Conservation (phyloP, 2,113 vertebrate species). For the Agelaius tricolor region DNA sequence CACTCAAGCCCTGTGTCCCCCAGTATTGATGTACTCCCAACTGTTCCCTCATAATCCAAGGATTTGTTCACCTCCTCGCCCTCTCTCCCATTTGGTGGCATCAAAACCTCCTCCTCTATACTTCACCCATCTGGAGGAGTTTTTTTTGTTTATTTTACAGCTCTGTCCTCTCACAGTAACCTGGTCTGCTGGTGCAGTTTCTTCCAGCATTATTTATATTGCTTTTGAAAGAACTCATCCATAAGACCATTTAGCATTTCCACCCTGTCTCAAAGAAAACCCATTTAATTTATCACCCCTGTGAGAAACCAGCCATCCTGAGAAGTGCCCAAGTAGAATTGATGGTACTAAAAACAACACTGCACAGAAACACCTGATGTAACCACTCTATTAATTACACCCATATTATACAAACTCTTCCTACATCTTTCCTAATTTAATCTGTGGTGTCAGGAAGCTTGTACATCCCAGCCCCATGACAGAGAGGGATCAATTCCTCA, state of each 20-base stretch:
- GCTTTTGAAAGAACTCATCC: background rate
- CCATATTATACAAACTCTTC: background rate
- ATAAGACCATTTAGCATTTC: background rate
- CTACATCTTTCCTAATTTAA: background rate
- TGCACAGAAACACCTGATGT: background rate
- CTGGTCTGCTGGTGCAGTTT: background rate
- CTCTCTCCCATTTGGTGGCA: background rate
- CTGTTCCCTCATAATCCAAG: background rate
- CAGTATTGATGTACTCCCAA: background rate
- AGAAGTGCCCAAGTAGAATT: background rate
- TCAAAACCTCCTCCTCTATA: background rate
- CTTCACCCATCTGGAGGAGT: background rate
- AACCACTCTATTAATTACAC: background rate
- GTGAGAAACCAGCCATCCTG: background rate
- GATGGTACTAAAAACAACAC: background rate
- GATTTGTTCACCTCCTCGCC: background rate
- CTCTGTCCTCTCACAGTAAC: background rate
- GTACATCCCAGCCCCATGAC: background rate
- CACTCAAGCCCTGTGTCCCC: background rate
- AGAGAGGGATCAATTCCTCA: background rate
- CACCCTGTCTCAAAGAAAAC: background rate
- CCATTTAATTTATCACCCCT: background rate
- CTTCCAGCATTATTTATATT: background rate
- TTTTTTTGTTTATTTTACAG: background rate
- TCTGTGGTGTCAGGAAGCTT: background rate